These are phyloP conservation scores for Phymatocera aterrima DNA, from an alignment of 2,888 invertebrate species.

Conservation along the genomic window DNA sequence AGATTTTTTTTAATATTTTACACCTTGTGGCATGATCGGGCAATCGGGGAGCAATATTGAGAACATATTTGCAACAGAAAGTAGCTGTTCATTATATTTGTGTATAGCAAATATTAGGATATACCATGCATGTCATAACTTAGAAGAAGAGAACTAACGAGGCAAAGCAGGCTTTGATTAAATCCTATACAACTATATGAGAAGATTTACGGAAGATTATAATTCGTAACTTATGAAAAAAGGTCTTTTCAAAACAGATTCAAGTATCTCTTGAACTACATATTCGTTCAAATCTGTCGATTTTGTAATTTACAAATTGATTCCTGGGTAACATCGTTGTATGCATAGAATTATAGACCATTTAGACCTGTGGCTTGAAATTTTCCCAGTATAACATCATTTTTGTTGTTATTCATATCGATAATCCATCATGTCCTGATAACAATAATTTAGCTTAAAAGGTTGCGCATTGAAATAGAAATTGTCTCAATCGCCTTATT, in stretches of 20 bases:
- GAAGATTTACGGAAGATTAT: slow-evolving; percentile 25
- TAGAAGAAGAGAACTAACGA: slow-evolving; percentile 30
- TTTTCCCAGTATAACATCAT: slow-evolving; percentile 19
- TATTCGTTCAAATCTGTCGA: slow-evolving; percentile 15
- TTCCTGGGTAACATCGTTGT: slow-evolving; percentile 16
- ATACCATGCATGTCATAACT: slow-evolving; percentile 11
- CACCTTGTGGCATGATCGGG: slow-evolving; percentile 6
- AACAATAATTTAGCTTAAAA: slow-evolving; percentile 63
- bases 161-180: slow-evolving; percentile 26
- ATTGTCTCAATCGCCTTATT: slow-evolving; percentile 58
- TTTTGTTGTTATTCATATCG: slow-evolving; percentile 16
- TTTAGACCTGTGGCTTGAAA: slow-evolving; percentile 4
- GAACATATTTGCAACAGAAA: slow-evolving; percentile 21
- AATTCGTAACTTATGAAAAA: not conserved
- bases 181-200: slow-evolving; percentile 13
- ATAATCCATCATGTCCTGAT: slow-evolving; percentile 28
- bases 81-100: not conserved
- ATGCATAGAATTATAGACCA: slow-evolving; percentile 31
- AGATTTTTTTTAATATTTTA: slow-evolving; percentile 6
- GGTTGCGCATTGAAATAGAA: slow-evolving; percentile 58
- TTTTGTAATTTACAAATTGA: slow-evolving; percentile 12
- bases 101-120: slow-evolving; percentile 21
- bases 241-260: slow-evolving; percentile 20
- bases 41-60: slow-evolving; percentile 24
- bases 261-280: slow-evolving; percentile 4